A percentile compares a stretch with the other conserved stretches of the same genome.
Evolutionary conservation across 2,113 vertebrate species (phyloP).

Genomic region (Phyllostomus discolor): DNA sequence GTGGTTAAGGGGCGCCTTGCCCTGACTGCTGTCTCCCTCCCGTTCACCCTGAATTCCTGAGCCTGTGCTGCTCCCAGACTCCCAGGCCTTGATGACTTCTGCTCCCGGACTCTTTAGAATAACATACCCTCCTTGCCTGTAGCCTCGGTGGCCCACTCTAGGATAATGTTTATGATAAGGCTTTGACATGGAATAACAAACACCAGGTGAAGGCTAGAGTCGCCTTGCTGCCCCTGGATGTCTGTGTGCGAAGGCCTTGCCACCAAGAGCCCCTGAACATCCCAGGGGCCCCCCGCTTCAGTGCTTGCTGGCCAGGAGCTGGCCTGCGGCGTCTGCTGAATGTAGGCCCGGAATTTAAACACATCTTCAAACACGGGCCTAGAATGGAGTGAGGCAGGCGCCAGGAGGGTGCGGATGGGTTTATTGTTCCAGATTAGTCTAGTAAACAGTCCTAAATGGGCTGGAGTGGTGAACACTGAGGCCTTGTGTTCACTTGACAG

Average conservation of each 20-base stretch:
- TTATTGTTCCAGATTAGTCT: slow-evolving; percentile 44
- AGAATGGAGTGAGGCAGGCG: slow-evolving; percentile 10
- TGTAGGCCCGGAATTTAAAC: slow-evolving; percentile 30
- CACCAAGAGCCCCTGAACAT: background rate
- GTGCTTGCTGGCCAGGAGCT: background rate
- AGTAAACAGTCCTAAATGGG: slow-evolving; percentile 37
- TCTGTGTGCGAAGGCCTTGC: background rate
- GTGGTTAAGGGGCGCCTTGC: background rate
- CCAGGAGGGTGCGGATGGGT: slow-evolving; percentile 40
- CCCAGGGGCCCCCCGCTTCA: background rate
- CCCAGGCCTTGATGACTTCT: background rate
- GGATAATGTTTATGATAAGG: slow-evolving; percentile 73
- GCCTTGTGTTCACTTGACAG: background rate
- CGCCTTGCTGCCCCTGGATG: background rate
- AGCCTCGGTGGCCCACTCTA: slow-evolving; percentile 41
- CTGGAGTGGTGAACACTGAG: background rate
- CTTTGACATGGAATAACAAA: slow-evolving; percentile 75
- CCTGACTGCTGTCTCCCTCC: background rate
- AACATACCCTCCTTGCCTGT: slow-evolving; percentile 42
- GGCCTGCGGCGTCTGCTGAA: background rate
- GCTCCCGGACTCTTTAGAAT: slow-evolving; percentile 44
- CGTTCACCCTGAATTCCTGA: background rate
- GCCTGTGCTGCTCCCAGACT: background rate
- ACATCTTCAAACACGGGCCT: background rate
- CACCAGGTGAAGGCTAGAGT: background rate